Evolutionary conservation across 2,113 vertebrate species (phyloP), one percentile per base, ranked within the genome.

Genomic region (Centropus bengalensis): DNA sequence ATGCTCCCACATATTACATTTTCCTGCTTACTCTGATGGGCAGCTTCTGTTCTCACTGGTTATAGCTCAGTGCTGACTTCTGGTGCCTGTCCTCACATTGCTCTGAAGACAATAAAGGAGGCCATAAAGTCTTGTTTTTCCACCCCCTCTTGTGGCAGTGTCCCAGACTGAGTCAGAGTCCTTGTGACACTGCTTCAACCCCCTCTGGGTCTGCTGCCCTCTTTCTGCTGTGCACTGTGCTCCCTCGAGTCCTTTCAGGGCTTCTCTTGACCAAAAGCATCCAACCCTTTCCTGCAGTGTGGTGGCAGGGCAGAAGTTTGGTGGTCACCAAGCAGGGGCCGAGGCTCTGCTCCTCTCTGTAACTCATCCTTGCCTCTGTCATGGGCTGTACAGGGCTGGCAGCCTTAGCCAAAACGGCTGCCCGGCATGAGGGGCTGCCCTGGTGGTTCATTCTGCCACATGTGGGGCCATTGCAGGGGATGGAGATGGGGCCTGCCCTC

Each of bases 391-490:
- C 21, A 30, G 26, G 9, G 5, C 0, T 8, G 42, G 68, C 83
- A 85, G 78, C 44, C 24, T 51, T 32, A 64, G 44, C 23, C 13
- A 8, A 26, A 9, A 18, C 1, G 2, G 32, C 66, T 78, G 68
- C n/a, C n/a, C 24, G 38, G 58, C 20, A 28, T 33, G 12, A 44
- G 33, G 18, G 15, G 2, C 27, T 68, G 82, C 19, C 58, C 63
- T 16, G 0, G 0, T 32, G 55, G 18, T n/a, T 63, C 66, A 33
- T 44, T 28, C 30, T 58, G 64, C 1, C 9, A 7, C 0, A 0
- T 24, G 44, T 0, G 3, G 32, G 24, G 47, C 62, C n/a, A 21
- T 13, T 2, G 0, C 47, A 26, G 58, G 23, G 14, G 64, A 14
- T 36, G 45, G 38, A 85, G 60, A 2, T 19, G 68, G 17, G 33